Conservation (phyloP, 2,888 invertebrate genomes). For the Dorcus parallelipipedus region DNA sequence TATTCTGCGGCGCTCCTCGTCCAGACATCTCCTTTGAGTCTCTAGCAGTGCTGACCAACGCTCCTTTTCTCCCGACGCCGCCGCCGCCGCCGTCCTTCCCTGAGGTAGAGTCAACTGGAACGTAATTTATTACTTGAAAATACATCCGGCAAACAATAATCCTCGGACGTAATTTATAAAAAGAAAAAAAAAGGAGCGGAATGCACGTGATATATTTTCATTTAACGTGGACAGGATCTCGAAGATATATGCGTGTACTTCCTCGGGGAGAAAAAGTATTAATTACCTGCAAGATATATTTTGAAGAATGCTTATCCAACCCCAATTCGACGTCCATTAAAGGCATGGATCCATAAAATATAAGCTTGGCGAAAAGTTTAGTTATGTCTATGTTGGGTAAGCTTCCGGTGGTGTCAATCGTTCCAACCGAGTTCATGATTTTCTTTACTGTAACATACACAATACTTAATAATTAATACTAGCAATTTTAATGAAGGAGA, state of each 20-base stretch:
- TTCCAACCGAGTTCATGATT: conserved; percentile 23
- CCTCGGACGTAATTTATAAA: too few relatives aligned
- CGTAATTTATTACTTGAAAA: conserved; percentile 6
- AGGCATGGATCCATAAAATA: conserved; percentile 28
- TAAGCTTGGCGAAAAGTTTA: conserved; percentile 27
- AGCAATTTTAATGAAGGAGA: too few relatives aligned
- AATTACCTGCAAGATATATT: conserved; percentile 27
- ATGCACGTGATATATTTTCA: too few relatives aligned
- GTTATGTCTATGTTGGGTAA: conserved; percentile 21
- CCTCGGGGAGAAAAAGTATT: too few relatives aligned
- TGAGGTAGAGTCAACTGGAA: conserved; percentile 30
- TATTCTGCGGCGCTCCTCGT: conserved; percentile 17
- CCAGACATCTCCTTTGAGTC: conserved; percentile 27
- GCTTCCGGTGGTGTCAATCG: background rate
- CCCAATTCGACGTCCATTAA: conserved; percentile 31
- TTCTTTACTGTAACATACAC: conserved; percentile 19
- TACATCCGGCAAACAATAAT: too few relatives aligned
- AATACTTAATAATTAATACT: too few relatives aligned
- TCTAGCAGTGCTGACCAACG: conserved; percentile 28
- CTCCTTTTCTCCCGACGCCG: conserved; percentile 14
- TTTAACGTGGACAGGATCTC: too few relatives aligned
- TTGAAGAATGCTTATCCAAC: conserved; percentile 24
- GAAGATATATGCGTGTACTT: too few relatives aligned
- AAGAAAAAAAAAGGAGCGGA: too few relatives aligned
- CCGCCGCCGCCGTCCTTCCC: conserved; percentile 10